Conservation (phyloP, 2,888 invertebrate genomes). For the Camptogramma bilineatum region DNA sequence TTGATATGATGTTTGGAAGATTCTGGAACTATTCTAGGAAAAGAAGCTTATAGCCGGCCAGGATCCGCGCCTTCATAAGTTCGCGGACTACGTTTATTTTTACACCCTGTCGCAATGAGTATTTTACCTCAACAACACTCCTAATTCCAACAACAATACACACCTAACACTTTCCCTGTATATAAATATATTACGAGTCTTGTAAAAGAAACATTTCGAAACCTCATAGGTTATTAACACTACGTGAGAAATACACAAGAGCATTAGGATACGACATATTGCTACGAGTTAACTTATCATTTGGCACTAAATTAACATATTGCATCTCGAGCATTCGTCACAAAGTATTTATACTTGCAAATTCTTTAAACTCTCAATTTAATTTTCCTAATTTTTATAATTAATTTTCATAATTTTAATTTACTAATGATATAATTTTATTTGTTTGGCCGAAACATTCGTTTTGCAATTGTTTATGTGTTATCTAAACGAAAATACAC, state of each 20-base stretch:
- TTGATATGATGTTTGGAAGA: constrained; percentile 41
- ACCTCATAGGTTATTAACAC: constrained; percentile 84
- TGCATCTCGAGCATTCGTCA: constrained; percentile 83
- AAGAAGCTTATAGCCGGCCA: constrained; percentile 32
- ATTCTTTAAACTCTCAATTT: constrained; percentile 71
- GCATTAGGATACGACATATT: constrained; percentile 83
- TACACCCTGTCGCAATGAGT: constrained; percentile 80
- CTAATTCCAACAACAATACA: constrained; percentile 81
- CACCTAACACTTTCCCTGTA: constrained; percentile 85
- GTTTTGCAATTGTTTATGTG: constrained; percentile 56
- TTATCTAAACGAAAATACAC: constrained; percentile 65
- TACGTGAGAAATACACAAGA: constrained; percentile 83
- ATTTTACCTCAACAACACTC: constrained; percentile 83
- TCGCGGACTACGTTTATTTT: constrained; percentile 63
- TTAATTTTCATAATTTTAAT: constrained; percentile 61
- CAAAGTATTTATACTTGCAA: constrained; percentile 75
- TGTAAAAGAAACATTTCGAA: constrained; percentile 83
- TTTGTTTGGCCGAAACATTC: constrained; percentile 70
- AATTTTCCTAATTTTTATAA: constrained; percentile 69
- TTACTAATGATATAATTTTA: constrained; percentile 69
- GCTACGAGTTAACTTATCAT: constrained; percentile 86
- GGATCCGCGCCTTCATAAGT: constrained; percentile 40
- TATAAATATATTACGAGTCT: constrained; percentile 83
- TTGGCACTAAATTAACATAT: constrained; percentile 86
- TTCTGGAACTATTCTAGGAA: constrained; percentile 53